Evolutionary conservation across 1,140 invertebrate species (phyloP).

Genomic region (Pachypeltis micranthus): DNA sequence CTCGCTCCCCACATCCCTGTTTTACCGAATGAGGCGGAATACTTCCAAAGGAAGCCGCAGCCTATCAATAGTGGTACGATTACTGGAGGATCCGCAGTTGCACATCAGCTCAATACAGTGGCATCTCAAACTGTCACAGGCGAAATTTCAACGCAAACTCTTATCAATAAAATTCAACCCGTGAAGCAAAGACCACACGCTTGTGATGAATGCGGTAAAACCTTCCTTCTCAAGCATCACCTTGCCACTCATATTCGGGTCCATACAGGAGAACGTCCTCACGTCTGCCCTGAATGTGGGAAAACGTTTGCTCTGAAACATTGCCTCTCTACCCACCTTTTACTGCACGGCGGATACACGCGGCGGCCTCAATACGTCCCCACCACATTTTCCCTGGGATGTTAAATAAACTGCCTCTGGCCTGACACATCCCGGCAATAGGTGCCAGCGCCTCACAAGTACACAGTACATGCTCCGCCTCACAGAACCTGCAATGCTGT

Average conservation of each 20-base stretch:
- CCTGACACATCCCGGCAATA: no score
- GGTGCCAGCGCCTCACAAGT: no score
- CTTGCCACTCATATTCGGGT: constrained; percentile 65
- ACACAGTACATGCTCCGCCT: no score
- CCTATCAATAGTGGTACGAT: no score
- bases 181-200: constrained; percentile 62
- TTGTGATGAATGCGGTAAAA: constrained; percentile 69
- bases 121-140: constrained; percentile 12
- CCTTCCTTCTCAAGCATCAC: constrained; percentile 69
- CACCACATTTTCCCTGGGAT: no score
- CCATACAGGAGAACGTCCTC: constrained; percentile 68
- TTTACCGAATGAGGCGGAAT: constrained; percentile 25
- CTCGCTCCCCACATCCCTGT: constrained; percentile 27
- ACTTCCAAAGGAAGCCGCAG: constrained; percentile 25
- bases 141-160: constrained; percentile 1
- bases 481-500: no score
- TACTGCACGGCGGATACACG: constrained; percentile 68
- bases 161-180: background rate
- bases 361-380: no score
- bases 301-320: constrained; percentile 77
- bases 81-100: no score
- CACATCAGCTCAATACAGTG: constrained; percentile 13
- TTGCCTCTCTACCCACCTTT: constrained; percentile 62
- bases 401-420: no score
- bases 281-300: constrained; percentile 70